Evolutionary conservation across 2,113 vertebrate genomes (phyloP).

Genomic region (Cyphomyrus plagiostoma): DNA sequence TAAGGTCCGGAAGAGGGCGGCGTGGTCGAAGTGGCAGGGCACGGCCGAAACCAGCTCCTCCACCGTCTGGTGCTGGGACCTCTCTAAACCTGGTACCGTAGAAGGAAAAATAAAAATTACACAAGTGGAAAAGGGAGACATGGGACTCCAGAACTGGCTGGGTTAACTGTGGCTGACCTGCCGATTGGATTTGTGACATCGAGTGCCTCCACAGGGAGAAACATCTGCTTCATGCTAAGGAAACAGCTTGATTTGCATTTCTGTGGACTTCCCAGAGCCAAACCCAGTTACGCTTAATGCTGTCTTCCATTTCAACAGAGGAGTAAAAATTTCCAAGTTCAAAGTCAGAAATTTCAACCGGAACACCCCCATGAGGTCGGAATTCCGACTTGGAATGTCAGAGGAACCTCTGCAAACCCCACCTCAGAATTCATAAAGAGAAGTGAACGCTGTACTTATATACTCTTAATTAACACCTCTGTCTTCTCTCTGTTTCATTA

Average conservation of each 20-base stretch:
- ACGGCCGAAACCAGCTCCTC: slow-evolving; percentile 87
- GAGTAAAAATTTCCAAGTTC: not conserved
- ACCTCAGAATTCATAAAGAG: not conserved
- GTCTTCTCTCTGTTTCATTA: not conserved
- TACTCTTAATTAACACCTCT: not conserved
- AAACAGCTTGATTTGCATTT: not conserved
- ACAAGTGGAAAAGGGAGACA: not conserved
- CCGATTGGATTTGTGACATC: not conserved
- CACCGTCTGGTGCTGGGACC: slow-evolving; percentile 83
- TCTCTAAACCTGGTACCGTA: slow-evolving; percentile 66
- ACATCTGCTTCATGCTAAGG: not conserved
- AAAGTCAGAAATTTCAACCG: not conserved
- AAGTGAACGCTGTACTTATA: not conserved
- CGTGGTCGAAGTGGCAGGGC: slow-evolving; percentile 84
- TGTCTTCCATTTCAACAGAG: not conserved
- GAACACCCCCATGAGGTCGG: not conserved
- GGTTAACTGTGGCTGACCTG: not conserved
- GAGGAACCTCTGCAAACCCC: too few relatives aligned
- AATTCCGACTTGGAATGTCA: not conserved
- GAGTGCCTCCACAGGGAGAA: not conserved
- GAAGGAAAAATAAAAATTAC: not conserved
- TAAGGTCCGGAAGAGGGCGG: slow-evolving; percentile 78
- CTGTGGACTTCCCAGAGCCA: not conserved
- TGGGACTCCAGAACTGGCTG: not conserved
- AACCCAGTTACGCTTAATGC: too few relatives aligned